phyloP scores from a whole-genome alignment of 1,140 invertebrate genomes.

The Plodia interpunctella region DNA sequence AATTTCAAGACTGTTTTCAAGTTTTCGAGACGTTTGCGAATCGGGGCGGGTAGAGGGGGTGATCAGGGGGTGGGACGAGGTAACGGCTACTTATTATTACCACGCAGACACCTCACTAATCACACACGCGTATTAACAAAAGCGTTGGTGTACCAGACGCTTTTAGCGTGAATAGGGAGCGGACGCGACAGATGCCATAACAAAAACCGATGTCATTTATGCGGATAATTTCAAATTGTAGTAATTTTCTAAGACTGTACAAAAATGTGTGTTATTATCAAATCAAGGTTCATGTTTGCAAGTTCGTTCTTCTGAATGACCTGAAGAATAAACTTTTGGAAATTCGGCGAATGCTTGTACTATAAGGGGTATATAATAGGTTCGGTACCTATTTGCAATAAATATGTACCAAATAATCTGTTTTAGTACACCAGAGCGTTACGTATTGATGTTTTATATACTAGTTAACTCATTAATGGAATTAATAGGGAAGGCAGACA shows the following conservation, averaged over 20 bases:
- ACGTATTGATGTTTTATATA: constrained; percentile 38
- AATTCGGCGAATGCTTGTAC: too few species aligned
- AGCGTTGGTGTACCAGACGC: constrained; percentile 23
- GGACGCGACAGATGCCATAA: constrained; percentile 32
- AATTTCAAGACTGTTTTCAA: constrained; percentile 8
- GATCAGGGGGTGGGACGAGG: constrained; percentile 36
- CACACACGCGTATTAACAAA: constrained; percentile 37
- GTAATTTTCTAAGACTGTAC: too few species aligned
- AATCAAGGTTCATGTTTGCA: too few species aligned
- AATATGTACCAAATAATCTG: neutral
- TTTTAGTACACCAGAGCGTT: constrained; percentile 15
- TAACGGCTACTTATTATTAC: constrained; percentile 64
- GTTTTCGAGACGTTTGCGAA: constrained; percentile 33
- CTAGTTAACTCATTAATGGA: constrained; percentile 50
- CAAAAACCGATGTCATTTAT: constrained; percentile 14
- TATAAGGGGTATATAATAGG: too few species aligned
- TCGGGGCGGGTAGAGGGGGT: constrained; percentile 29
- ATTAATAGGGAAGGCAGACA: constrained; percentile 47
- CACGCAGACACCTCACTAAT: constrained; percentile 45
- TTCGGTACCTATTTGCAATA: too few species aligned
- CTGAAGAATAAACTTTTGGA: too few species aligned
- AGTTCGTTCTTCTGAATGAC: too few species aligned
- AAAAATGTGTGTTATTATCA: too few species aligned
- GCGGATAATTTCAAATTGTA: too few species aligned
- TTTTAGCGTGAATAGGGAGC: constrained; percentile 28